Percentiles rank a stretch among this genome's conserved stretches.
Evolutionary conservation across 1,140 invertebrate species (phyloP).

Genomic region (Chelonus insularis): DNA sequence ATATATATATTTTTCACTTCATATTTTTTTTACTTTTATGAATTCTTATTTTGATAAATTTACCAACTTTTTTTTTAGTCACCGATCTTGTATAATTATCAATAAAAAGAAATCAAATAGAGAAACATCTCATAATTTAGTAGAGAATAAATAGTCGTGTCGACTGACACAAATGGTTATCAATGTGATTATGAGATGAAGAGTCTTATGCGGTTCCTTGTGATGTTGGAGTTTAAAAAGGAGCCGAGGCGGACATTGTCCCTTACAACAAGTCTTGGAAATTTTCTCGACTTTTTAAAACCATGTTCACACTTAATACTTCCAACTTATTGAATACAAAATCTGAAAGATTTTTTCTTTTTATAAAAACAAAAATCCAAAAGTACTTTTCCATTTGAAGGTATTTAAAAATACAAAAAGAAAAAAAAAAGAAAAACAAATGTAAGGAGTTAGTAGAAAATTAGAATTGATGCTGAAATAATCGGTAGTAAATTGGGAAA

Average conservation of each 20-base stretch:
- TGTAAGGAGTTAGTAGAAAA: too few relatives aligned
- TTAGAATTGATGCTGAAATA: too few relatives aligned
- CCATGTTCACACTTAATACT: constrained; percentile 18
- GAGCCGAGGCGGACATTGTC: neutral
- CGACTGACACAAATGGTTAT: neutral
- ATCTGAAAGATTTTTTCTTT: neutral
- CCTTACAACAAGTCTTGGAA: neutral
- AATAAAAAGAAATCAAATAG: neutral
- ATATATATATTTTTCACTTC: too few relatives aligned
- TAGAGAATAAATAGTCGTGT: neutral
- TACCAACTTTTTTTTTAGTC: neutral
- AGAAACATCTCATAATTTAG: neutral
- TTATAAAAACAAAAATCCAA: too few relatives aligned
- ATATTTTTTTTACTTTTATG: too few relatives aligned
- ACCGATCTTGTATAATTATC: neutral
- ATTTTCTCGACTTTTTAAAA: neutral
- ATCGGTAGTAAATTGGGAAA: too few relatives aligned
- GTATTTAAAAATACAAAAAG: too few relatives aligned
- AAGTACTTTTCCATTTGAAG: too few relatives aligned
- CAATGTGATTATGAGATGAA: neutral
- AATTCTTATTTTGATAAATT: neutral
- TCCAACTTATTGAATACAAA: neutral
- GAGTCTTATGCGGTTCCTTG: neutral
- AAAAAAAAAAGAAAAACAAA: too few relatives aligned
- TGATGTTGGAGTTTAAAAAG: constrained; percentile 1